These are phyloP conservation scores for Leptopterna dolabrata DNA, from an alignment of 2,888 invertebrate species.

Conservation along the genomic window DNA sequence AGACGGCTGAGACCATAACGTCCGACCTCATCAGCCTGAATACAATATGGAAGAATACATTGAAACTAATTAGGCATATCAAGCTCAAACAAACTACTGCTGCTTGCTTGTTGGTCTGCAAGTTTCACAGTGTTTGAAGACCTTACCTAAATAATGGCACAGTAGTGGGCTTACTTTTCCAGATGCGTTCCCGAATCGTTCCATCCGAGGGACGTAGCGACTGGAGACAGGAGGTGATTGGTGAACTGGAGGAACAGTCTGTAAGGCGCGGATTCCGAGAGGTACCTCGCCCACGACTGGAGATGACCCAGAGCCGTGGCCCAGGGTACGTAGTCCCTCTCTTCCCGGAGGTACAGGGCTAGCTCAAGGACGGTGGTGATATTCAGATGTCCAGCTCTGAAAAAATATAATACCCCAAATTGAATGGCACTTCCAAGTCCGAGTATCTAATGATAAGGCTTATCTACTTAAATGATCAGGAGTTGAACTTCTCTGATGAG, in stretches of 20 bases:
- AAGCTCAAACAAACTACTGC: too few relatives aligned
- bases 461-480: too few relatives aligned
- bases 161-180: constrained; percentile 69
- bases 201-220: constrained; percentile 75
- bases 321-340: constrained; percentile 87
- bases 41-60: constrained; percentile 45
- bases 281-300: constrained; percentile 77
- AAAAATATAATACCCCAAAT: constrained; percentile 48
- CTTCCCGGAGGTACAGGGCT: constrained; percentile 75
- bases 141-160: too few relatives aligned
- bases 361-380: constrained; percentile 75
- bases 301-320: constrained; percentile 81
- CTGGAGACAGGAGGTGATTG: constrained; percentile 72
- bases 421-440: too few relatives aligned
- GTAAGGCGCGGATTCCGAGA: constrained; percentile 78
- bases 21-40: constrained; percentile 78
- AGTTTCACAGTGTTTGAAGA: not conserved
- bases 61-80: too few relatives aligned
- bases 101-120: too few relatives aligned
- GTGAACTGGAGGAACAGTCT: constrained; percentile 76
- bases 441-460: too few relatives aligned
- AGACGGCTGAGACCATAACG: constrained; percentile 78
- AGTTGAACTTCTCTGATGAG: too few relatives aligned
- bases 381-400: constrained; percentile 74
- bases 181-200: constrained; percentile 74